Evolutionary conservation across 1,140 invertebrate genomes (phyloP).

Genomic region (Cydia pomonella): DNA sequence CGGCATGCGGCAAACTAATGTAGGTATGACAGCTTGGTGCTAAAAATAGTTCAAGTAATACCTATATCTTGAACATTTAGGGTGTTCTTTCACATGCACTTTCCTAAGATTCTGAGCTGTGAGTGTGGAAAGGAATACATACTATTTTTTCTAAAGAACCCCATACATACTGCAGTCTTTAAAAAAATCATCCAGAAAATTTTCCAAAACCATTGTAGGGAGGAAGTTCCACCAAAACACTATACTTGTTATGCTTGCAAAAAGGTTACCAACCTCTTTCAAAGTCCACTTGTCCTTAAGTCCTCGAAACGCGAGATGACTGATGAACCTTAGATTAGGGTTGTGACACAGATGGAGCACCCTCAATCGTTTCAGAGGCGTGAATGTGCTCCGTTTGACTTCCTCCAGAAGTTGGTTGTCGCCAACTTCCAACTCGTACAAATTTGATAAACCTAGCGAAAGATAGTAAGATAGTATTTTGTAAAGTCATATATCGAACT

Average conservation of each 20-base stretch:
- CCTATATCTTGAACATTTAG: no score
- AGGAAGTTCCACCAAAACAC: not conserved
- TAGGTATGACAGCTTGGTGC: no score
- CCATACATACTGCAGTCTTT: no score
- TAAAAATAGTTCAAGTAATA: no score
- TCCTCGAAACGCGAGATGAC: conserved; percentile 78
- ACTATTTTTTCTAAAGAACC: no score
- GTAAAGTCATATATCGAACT: not conserved
- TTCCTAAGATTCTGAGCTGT: no score
- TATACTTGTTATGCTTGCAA: conserved; percentile 22
- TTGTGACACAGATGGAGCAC: conserved; percentile 80
- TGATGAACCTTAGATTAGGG: conserved; percentile 74
- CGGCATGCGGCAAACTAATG: no score
- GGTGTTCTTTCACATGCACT: no score
- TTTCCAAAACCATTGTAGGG: no score
- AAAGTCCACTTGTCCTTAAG: conserved; percentile 76
- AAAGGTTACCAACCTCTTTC: conserved; percentile 73
- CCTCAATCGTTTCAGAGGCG: conserved; percentile 75
- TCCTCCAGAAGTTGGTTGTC: conserved; percentile 79
- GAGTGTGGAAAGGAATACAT: no score
- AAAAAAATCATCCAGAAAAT: no score
- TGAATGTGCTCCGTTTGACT: conserved; percentile 79
- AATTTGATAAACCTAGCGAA: conserved; percentile 74
- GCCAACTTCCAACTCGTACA: conserved; percentile 81
- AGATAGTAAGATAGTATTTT: conserved; percentile 38